A percentile compares a stretch with the other conserved stretches of the same genome.
Evolutionary conservation across 2,888 invertebrate species (phyloP).

Genomic region (Perizoma flavofasciatum): DNA sequence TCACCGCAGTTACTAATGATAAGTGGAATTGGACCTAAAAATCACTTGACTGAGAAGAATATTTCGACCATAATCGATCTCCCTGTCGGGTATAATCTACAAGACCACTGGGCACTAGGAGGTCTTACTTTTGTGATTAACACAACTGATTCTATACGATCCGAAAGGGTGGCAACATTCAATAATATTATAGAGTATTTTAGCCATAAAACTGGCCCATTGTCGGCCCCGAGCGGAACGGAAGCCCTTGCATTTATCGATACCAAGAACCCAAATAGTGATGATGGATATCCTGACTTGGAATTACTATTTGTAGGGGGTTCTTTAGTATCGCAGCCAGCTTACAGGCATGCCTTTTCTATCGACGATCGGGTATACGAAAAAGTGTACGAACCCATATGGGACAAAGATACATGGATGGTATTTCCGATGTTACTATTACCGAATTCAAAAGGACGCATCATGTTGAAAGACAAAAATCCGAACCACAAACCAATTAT

Average conservation of each 20-base stretch:
- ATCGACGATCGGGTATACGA: conserved; percentile 71
- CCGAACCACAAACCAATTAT: conserved; percentile 87
- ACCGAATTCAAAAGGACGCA: conserved; percentile 85
- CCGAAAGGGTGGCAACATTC: conserved; percentile 70
- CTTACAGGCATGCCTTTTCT: conserved; percentile 59
- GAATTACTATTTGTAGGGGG: conserved; percentile 82
- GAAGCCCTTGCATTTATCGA: conserved; percentile 83
- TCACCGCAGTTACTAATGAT: conserved; percentile 93
- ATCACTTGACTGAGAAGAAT: conserved; percentile 83
- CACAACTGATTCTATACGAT: conserved; percentile 86
- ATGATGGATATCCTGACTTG: conserved; percentile 83
- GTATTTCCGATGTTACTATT: conserved; percentile 85
- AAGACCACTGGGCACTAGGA: conserved; percentile 90
- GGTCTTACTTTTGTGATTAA: conserved; percentile 88
- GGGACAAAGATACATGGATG: conserved; percentile 74
- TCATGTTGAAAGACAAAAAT: conserved; percentile 85
- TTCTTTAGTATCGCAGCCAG: conserved; percentile 68
- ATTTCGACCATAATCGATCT: conserved; percentile 85
- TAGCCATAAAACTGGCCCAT: conserved; percentile 67
- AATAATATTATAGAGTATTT: conserved; percentile 81
- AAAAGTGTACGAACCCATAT: conserved; percentile 69
- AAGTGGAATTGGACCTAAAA: conserved; percentile 89
- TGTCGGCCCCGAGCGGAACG: conserved; percentile 66
- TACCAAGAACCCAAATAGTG: conserved; percentile 66
- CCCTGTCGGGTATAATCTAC: conserved; percentile 89